Conservation (phyloP, 1,140 invertebrate species). For the Hylaeus anthracinus region DNA sequence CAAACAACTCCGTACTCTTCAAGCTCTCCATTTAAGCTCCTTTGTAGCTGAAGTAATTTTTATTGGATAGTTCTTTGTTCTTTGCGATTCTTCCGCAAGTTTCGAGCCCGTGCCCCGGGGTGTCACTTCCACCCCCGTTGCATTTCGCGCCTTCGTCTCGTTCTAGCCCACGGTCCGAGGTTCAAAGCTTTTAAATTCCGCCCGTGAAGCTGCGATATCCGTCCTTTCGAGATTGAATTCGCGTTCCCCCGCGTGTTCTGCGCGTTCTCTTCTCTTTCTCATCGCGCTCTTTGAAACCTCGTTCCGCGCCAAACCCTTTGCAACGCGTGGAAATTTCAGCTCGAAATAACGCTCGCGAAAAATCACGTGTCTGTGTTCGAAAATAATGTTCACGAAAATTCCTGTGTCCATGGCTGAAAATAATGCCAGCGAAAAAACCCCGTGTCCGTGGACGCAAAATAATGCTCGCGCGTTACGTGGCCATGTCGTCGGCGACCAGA, state of each 20-base stretch:
- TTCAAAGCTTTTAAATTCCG: conserved; percentile 37
- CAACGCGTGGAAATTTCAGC: conserved; percentile 12
- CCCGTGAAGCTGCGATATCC: conserved; percentile 18
- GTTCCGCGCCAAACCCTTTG: conserved; percentile 23
- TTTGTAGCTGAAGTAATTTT: no score
- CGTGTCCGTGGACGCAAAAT: background rate
- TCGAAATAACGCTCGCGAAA: conserved; percentile 21
- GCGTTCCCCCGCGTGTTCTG: background rate
- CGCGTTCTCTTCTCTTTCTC: background rate
- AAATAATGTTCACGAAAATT: no score
- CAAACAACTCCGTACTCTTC: no score
- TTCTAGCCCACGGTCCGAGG: background rate
- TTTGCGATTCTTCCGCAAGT: background rate
- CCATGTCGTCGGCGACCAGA: background rate
- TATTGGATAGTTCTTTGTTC: no score
- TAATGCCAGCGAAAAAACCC: background rate
- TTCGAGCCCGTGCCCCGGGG: no score
- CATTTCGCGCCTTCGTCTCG: background rate
- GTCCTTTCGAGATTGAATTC: conserved; percentile 42
- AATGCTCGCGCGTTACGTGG: background rate
- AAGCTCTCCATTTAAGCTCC: no score
- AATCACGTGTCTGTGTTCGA: background rate
- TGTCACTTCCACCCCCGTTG: background rate
- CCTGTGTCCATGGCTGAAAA: background rate
- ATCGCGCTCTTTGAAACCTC: conserved; percentile 26